Evolutionary conservation across 2,797 vertebrate species (phyloP), one percentile per base, ranked within the genome.

Genomic region (Valencia hispanica): DNA sequence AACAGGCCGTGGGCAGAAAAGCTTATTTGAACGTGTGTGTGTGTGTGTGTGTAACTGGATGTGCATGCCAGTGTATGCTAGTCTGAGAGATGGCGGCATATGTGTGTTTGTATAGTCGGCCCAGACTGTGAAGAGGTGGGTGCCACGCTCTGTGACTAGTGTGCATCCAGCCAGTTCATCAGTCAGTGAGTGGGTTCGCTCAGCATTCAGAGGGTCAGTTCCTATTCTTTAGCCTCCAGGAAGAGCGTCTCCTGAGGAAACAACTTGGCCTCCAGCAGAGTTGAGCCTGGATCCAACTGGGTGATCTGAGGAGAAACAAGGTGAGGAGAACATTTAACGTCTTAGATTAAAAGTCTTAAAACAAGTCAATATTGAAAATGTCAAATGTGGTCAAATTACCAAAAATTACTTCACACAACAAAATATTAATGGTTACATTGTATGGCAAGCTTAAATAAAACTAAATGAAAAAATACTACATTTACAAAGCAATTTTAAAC

Each of bases 161-260:
- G 90, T 90, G 93, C 89, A 78, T 87, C 86, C 91, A 87, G 90
- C 87, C 94, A 87, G 90, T 92, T 90, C 79, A 73, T 92, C 88
- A 88, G 84, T 91, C 80, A 73, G 79, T 87, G 82, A 78, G 74
- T 84, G 50, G 68, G 75, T 86, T 86, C 88, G 87, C 87, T 87
- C 73, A 72, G 88, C 53, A 59, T 30, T 73, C 73, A 55, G 80
- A 79, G 82, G 76, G 59, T 65, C 79, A 70, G 61, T 79, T 86
- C 78, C 90, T 97, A 99, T 83, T 99, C 97, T 94, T 97, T 98
- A 87, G 98, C 98, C 95, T 99, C 98, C 93, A 99, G 95, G 94
- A 99, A 99, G 88, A 99, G 97, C 70, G 98, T 99, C 97, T 99
- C 98, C 97, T 99, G 98, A 90, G 98, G 98, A 91, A 97, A 99